Conservation (phyloP, 2,888 invertebrate genomes). For the Falcaria lacertinaria region DNA sequence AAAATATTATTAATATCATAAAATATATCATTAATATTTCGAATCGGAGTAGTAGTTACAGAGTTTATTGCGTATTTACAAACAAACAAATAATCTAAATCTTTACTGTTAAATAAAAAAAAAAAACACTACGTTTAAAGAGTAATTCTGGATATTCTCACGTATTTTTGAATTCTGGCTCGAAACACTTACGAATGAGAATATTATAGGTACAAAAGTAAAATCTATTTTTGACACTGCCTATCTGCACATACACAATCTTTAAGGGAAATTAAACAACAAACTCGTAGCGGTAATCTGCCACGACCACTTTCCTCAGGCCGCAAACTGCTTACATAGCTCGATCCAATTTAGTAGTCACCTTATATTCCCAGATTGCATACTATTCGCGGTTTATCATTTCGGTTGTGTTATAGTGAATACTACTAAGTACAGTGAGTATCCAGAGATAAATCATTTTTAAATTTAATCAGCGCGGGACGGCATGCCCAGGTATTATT, state of each 20-base stretch:
- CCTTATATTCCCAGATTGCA: constrained; percentile 14
- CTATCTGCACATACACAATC: constrained; percentile 29
- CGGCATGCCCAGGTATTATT: constrained; percentile 37
- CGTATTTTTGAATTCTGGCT: too few relatives aligned
- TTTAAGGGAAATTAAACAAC: constrained; percentile 45
- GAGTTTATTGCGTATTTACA: too few relatives aligned
- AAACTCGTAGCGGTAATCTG: constrained; percentile 36
- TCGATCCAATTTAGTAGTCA: constrained; percentile 34
- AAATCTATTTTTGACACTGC: constrained; percentile 4
- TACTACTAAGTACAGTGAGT: constrained; percentile 22
- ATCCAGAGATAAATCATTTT: constrained; percentile 38
- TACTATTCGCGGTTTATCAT: constrained; percentile 19
- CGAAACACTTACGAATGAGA: too few relatives aligned
- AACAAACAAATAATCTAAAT: too few relatives aligned
- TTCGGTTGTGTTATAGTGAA: constrained; percentile 28
- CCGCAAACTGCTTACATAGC: constrained; percentile 40
- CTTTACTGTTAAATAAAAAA: too few relatives aligned
- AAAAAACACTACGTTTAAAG: too few relatives aligned
- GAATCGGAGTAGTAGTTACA: too few relatives aligned
- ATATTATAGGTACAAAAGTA: background rate
- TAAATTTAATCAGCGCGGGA: constrained; percentile 36
- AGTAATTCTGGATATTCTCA: too few relatives aligned
- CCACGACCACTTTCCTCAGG: constrained; percentile 47
- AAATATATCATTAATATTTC: too few relatives aligned
- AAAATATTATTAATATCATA: too few relatives aligned